Evolutionary conservation across 1,140 invertebrate genomes (phyloP).

Genomic region (Agrypnia vestita): DNA sequence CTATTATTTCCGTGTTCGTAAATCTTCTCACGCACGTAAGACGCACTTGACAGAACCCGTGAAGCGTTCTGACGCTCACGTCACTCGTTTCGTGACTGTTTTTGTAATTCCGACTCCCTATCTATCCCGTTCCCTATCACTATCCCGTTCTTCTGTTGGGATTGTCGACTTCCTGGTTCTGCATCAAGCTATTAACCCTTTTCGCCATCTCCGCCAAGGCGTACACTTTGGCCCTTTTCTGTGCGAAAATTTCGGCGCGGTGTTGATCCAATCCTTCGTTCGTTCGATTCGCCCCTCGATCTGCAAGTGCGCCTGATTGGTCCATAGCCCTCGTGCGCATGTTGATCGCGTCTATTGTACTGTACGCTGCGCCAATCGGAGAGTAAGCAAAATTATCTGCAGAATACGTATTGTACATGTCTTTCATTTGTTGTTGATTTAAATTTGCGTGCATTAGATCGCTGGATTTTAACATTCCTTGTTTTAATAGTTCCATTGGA

Average conservation of each 20-base stretch:
- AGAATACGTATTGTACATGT: conserved; percentile 21
- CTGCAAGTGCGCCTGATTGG: background rate
- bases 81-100: conserved; percentile 47
- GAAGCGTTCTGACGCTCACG: background rate
- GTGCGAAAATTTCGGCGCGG: conserved; percentile 4
- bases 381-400: conserved; percentile 17
- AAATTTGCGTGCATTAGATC: background rate
- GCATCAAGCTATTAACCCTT: conserved; percentile 46
- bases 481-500: conserved; percentile 1
- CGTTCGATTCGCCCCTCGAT: background rate
- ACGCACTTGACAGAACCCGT: too few species aligned
- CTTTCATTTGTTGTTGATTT: background rate
- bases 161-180: conserved; percentile 28
- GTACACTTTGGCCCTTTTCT: conserved; percentile 29
- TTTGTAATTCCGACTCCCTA: conserved; percentile 56
- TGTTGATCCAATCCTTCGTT: background rate
- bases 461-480: background rate
- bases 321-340: background rate
- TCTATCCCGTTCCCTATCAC: too few species aligned
- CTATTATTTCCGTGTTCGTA: too few species aligned
- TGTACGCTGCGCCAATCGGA: background rate
- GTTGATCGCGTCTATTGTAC: conserved; percentile 3
- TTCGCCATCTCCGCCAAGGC: conserved; percentile 53
- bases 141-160: conserved; percentile 52
- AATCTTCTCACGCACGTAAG: too few species aligned